Conservation (phyloP, 2,888 invertebrate species). For the Scaptomyza parva region DNA sequence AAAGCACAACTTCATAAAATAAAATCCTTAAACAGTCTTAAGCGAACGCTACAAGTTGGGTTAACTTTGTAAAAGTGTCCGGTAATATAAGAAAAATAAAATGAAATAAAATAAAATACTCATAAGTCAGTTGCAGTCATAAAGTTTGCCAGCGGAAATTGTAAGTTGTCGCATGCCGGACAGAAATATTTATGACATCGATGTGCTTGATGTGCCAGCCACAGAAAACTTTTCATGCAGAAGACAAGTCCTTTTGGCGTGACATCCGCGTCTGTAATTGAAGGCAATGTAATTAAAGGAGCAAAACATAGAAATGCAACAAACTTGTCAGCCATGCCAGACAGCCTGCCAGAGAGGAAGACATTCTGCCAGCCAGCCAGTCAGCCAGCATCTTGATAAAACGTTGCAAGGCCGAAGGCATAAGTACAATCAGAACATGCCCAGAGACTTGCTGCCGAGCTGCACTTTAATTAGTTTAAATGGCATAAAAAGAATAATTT, state of each 20-base stretch:
- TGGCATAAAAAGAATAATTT: conserved; percentile 15
- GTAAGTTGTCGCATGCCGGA: conserved; percentile 59
- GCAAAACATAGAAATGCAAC: conserved; percentile 43
- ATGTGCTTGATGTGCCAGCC: conserved; percentile 33
- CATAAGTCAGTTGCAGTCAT: conserved; percentile 52
- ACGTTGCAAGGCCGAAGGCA: conserved; percentile 19
- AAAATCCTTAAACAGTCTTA: conserved; percentile 23
- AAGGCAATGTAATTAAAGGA: conserved; percentile 63
- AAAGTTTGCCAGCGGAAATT: conserved; percentile 56
- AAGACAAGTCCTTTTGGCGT: conserved; percentile 24
- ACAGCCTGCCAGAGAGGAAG: too few relatives aligned
- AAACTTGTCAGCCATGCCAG: conserved; percentile 11
- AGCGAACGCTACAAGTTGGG: conserved; percentile 17
- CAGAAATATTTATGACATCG: conserved; percentile 54
- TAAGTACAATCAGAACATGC: conserved; percentile 7
- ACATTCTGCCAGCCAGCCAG: too few relatives aligned
- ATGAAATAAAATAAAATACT: conserved; percentile 27
- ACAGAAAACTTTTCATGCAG: conserved; percentile 4
- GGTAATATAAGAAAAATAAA: neutral
- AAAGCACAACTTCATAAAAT: neutral
- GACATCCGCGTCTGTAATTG: conserved; percentile 50
- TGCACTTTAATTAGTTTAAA: conserved; percentile 58
- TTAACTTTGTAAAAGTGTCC: conserved; percentile 21
- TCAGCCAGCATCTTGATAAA: conserved; percentile 5
- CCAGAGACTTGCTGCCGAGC: conserved; percentile 9